Base-by-base conservation (phyloP, 92 coral and sea anemone species). In the Heteractis magnifica region DNA sequence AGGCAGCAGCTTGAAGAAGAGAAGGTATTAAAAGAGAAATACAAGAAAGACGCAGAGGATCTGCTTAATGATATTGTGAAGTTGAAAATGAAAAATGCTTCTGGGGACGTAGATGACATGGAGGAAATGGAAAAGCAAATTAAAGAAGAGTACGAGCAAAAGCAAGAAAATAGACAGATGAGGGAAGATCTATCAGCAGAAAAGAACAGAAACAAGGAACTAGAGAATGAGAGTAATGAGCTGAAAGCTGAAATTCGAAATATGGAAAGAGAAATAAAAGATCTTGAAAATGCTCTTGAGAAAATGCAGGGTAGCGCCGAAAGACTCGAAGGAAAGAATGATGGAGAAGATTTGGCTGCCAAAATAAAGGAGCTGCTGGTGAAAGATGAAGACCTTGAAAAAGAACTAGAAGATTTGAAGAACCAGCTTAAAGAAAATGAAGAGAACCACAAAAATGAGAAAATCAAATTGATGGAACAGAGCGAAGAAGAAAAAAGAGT, bases 1-100 rank as follows among this genome's bases (percentile, higher is more conserved):
- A 90, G 87, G 68, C 77, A 71, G 34, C 77, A 84, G 51, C 92
- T 93, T 11, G 80, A 82, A 7, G 88, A 91, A 49, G 93, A 91
- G 65, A 91, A 68, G 26, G 44, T 34, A 75, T 76, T 85, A 12
- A 93, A 81, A 49, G 79, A 92, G 44, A 87, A 83, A 52, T 88
- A 87, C 77, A 86, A 91, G 78, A 89, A 89, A 68, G 95, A 93
- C 78, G 90, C 85, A 13, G 90, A 91, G 68, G 93, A 93, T 75
- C 80, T 93, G 11, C 84, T 93, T 15, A 77, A 87, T 72, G 97
- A 93, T 48, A 93, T 93, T 44, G 87, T 91, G 23, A 79, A 80
- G 55, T 75, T 93, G 62, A 93, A 93, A 49, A 87, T 87, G 93
- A 89, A 86, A 76, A 88, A 87, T n/a, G 82, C 70, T 20, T 72